Conservation (phyloP, 2,888 invertebrate species). For the Heliconius ismenius region DNA sequence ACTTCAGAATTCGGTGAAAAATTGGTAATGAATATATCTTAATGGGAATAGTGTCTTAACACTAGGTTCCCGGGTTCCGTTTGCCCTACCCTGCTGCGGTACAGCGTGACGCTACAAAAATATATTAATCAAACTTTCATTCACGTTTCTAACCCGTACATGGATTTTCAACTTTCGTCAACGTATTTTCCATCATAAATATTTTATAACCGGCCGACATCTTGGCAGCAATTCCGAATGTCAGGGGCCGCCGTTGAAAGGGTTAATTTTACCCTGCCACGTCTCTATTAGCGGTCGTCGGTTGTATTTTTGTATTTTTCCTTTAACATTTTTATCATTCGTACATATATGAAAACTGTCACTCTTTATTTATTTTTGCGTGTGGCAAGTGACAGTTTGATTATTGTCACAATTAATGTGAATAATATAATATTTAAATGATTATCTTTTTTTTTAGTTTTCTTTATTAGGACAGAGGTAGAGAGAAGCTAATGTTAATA, state of each 20-base stretch:
- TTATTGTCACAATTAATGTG: not conserved
- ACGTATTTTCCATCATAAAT: slow-evolving; percentile 16
- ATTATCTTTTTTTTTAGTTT: no score
- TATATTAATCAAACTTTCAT: not conserved
- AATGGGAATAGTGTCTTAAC: no score
- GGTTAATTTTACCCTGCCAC: slow-evolving; percentile 33
- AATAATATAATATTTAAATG: not conserved
- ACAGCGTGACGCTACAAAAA: not conserved
- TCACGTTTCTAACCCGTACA: not conserved
- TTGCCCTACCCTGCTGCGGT: no score
- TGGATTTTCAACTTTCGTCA: slow-evolving; percentile 9
- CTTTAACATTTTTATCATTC: slow-evolving; percentile 6
- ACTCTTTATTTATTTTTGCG: slow-evolving; percentile 15
- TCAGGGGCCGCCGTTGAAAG: slow-evolving; percentile 38
- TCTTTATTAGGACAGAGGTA: not conserved
- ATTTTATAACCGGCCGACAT: slow-evolving; percentile 20
- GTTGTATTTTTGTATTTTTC: slow-evolving; percentile 17
- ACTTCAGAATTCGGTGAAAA: no score
- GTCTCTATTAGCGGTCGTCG: slow-evolving; percentile 23
- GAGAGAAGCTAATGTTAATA: not conserved
- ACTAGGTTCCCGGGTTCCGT: no score
- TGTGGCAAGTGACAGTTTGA: slow-evolving; percentile 7
- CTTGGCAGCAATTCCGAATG: slow-evolving; percentile 26
- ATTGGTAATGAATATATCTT: no score
- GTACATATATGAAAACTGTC: slow-evolving; percentile 9